Percentiles rank a stretch among this genome's conserved stretches.
Evolutionary conservation across 1,140 invertebrate genomes (phyloP).

Genomic region (Gryllus bimaculatus): DNA sequence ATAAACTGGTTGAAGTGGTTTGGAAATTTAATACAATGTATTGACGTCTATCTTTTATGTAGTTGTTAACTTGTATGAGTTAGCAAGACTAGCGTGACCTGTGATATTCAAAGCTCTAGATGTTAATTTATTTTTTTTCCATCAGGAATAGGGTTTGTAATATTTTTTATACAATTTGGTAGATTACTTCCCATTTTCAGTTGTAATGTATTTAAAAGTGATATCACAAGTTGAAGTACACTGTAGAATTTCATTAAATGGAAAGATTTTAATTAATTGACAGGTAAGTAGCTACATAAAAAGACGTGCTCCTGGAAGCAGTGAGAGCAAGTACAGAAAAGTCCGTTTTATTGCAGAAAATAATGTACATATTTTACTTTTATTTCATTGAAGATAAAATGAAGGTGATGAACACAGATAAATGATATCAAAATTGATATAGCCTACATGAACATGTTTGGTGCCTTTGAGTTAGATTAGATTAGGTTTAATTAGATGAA

Average conservation of each 20-base stretch:
- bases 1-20: too few relatives aligned
- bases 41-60: background rate
- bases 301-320: too few relatives aligned
- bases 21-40: background rate
- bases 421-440: background rate
- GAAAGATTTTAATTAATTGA: too few relatives aligned
- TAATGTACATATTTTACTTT: too few relatives aligned
- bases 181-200: background rate
- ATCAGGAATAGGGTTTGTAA: background rate
- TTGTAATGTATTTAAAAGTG: background rate
- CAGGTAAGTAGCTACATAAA: too few relatives aligned
- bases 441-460: background rate
- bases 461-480: conserved; percentile 1
- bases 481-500: background rate
- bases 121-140: background rate
- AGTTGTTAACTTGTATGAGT: background rate
- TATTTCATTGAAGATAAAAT: too few relatives aligned
- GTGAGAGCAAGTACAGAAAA: too few relatives aligned
- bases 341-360: too few relatives aligned
- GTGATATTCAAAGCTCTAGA: background rate
- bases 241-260: too few relatives aligned
- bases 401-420: too few relatives aligned
- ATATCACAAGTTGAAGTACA: too few relatives aligned
- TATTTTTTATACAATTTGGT: background rate
- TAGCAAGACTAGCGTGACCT: background rate